Evolutionary conservation across 2,888 invertebrate species (phyloP), one percentile per base, ranked within the genome.

Genomic region (Orchesella flavescens): DNA sequence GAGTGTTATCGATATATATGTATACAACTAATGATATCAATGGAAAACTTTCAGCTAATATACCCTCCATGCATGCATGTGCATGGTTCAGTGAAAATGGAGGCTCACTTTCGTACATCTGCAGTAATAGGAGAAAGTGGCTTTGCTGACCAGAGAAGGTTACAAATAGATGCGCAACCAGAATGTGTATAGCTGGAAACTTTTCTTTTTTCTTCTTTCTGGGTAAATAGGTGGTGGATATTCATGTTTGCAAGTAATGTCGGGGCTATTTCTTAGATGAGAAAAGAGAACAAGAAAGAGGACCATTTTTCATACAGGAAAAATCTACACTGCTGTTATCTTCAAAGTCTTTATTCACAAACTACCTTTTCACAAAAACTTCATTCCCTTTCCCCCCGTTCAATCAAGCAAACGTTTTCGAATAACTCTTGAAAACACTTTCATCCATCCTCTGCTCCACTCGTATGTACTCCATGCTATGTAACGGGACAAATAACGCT

Each of bases 301-400:
- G 21, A 71, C 82, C 61, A 82, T 82, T 82, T 82, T 81, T 82
- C 75, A 75, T 75, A 75, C 43, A 66, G 49, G 21, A 66, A 69
- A 59, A 66, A 73, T 75, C 44, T 69, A 69, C 81, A 61, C 43
- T 71, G 19, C 44, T 69, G 61, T 76, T 82, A 82, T 82, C 82
- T 82, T 76, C 71, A 63, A 75, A 81, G 69, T 53, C 63, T 69
- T 63, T 61, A 66, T 21, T 65, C 34, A 19, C 44, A 55, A 53
- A 53, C 34, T 73, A 81, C 43, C 59, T 66, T 74, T 74, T 74
- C 34, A 81, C 63, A 66, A 73, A 79, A 72, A 49, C 75, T 81
- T 68, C 68, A 69, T 75, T 61, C 24, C 34, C 63, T 43, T 46
- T 73, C 57, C 59, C 59, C 59, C 46, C 43, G 65, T 79, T 80